phyloP scores from a whole-genome alignment of 53 echinoderm and acorn worm species.

The Luidia sarsii region DNA sequence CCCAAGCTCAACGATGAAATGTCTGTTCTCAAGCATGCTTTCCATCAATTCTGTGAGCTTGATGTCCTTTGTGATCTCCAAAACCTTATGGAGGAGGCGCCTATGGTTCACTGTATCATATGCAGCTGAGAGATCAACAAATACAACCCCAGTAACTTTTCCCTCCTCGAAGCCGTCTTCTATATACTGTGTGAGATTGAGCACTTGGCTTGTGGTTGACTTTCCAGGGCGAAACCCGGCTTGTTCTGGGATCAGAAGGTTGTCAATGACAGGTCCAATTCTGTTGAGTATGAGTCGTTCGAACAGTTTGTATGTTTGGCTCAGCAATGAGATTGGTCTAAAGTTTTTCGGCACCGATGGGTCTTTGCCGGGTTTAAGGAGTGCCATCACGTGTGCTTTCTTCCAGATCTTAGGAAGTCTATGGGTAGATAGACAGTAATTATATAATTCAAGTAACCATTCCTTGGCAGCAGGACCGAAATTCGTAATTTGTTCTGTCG shows the following conservation, averaged over 20 bases:
- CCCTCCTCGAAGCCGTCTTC: conserved; percentile 68
- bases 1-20: conserved; percentile 57
- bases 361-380: conserved; percentile 66
- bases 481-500: no score
- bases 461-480: no score
- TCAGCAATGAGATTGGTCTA: conserved; percentile 65
- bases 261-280: conserved; percentile 30
- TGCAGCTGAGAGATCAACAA: conserved; percentile 53
- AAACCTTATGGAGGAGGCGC: conserved; percentile 55
- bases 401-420: conserved; percentile 64
- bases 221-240: conserved; percentile 70
- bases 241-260: conserved; percentile 67
- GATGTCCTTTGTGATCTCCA: conserved; percentile 42
- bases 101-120: conserved; percentile 70
- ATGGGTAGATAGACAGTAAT: conserved; percentile 37
- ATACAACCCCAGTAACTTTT: conserved; percentile 49
- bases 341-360: conserved; percentile 46
- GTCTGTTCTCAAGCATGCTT: conserved; percentile 51
- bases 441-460: conserved; percentile 32
- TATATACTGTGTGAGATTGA: conserved; percentile 66
- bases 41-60: conserved; percentile 48
- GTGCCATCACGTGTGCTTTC: conserved; percentile 60
- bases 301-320: conserved; percentile 70
- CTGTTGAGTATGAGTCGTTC: conserved; percentile 70
- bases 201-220: conserved; percentile 56